Base-by-base conservation (phyloP, 2,113 vertebrate genomes). In the Macrotus californicus region DNA sequence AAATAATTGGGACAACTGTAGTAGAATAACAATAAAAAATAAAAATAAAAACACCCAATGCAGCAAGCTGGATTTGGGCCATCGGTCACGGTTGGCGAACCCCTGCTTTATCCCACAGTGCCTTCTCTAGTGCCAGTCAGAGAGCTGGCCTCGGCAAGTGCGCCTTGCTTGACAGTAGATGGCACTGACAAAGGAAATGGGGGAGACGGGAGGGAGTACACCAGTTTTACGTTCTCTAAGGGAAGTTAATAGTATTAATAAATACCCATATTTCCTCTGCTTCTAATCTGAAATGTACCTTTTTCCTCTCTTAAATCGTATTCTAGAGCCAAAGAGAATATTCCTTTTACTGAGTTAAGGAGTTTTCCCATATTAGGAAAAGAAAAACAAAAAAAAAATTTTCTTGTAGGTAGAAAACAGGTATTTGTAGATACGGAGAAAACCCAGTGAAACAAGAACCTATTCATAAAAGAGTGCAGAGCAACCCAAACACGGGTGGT, bases 401-500 rank as follows among this genome's bases (percentile, higher is more conserved):
- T 54, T 54, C 34, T 84, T 92, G 10, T 15, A 84, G 79, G 76
- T 34, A 83, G 16, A 94, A 89, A 93, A 56, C 24, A 56, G 41
- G 50, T 19, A 85, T 81, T 70, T 85, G 46, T 82, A 70, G 1
- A 77, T 29, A 90, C 87, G 59, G 59, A 92, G 7, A 77, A 64
- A 90, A 76, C 88, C 21, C 1, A 95, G 21, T 66, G 34, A 34
- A 84, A 83, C 90, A 73, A 48, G 12, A 82, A 52, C 6, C 13
- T 87, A 70, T 52, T 80, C 1, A 0, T 89, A 79, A 90, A 87
- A 92, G 39, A 81, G 64, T 66, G 43, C 59, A 72, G 0, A 89
- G 39, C 90, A 84, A 91, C 15, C 7, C 50, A 88, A 83, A 81
- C 50, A 87, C 14, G 72, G 70, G 92, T 94, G 89, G 89, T 92